Percentiles rank a stretch among this genome's conserved stretches.
These are phyloP conservation scores for Poicephalus gulielmi DNA, from an alignment of 2,113 vertebrate species.

Conservation along the genomic window DNA sequence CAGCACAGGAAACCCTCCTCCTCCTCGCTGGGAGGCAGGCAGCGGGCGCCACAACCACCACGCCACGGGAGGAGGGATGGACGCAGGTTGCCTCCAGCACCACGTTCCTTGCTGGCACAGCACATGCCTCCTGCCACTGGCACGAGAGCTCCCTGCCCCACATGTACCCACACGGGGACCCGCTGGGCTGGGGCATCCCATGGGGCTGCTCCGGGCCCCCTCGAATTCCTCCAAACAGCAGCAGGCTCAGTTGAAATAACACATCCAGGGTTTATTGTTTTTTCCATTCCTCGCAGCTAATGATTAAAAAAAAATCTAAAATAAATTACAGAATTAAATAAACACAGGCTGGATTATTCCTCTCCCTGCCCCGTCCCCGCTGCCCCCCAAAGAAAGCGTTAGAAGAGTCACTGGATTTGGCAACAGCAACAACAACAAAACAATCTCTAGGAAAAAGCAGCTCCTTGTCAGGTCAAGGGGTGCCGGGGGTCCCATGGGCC, in stretches of 20 bases:
- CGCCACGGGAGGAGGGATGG: rapidly evolving
- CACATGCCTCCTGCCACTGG: rapidly evolving
- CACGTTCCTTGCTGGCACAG: rapidly evolving
- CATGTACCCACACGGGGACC: rapidly evolving
- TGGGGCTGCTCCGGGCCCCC: background rate
- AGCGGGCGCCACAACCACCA: background rate
- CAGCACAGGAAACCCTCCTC: background rate
- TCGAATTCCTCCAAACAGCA: conserved; percentile 4
- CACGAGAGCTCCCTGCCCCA: rapidly evolving
- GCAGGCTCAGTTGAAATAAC: conserved; percentile 54
- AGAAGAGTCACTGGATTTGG: conserved; percentile 46
- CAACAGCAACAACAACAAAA: conserved; percentile 45
- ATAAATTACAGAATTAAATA: conserved; percentile 87
- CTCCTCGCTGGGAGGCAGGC: background rate
- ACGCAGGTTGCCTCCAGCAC: rapidly evolving
- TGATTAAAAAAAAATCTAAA: conserved; percentile 71
- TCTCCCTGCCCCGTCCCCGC: background rate
- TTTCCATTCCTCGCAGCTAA: conserved; percentile 69
- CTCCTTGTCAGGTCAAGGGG: background rate
- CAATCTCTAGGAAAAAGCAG: conserved; percentile 28
- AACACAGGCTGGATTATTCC: conserved; percentile 54
- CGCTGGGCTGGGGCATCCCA: background rate
- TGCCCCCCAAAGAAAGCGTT: background rate
- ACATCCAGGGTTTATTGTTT: conserved; percentile 73
- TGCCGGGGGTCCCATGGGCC: background rate